These are phyloP conservation scores for Columbina picui DNA, from an alignment of 2,113 vertebrate species.

Conservation along the genomic window DNA sequence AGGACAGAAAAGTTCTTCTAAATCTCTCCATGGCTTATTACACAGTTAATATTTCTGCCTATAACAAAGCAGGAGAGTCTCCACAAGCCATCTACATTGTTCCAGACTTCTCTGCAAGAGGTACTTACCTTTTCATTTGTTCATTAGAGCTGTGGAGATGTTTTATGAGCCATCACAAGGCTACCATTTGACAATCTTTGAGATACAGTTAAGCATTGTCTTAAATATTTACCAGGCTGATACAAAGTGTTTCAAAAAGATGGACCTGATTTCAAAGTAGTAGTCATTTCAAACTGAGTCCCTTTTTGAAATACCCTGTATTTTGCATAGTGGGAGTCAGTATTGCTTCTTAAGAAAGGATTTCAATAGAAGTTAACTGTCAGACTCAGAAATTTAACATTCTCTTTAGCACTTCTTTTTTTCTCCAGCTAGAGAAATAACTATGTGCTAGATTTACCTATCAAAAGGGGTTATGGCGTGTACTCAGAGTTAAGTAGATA, in stretches of 20 bases:
- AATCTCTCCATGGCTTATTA: constrained; percentile 59
- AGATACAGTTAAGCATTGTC: background rate
- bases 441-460: background rate
- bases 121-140: background rate
- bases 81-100: constrained; percentile 12
- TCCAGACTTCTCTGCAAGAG: constrained; percentile 9
- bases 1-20: constrained; percentile 10
- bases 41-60: constrained; percentile 44
- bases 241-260: background rate
- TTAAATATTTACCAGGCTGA: background rate
- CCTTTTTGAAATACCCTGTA: no score
- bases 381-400: background rate
- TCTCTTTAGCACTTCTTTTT: background rate
- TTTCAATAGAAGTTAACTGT: background rate
- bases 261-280: no score
- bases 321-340: background rate
- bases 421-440: background rate
- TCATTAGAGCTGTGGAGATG: rapidly evolving
- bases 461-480: background rate
- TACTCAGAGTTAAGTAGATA: background rate
- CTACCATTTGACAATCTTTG: background rate
- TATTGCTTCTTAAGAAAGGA: background rate
- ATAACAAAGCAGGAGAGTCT: constrained; percentile 62
- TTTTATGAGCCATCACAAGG: background rate
- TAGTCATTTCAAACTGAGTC: no score